Conservation (phyloP, 2,113 vertebrate species). For the Beaufortia kweichowensis region DNA sequence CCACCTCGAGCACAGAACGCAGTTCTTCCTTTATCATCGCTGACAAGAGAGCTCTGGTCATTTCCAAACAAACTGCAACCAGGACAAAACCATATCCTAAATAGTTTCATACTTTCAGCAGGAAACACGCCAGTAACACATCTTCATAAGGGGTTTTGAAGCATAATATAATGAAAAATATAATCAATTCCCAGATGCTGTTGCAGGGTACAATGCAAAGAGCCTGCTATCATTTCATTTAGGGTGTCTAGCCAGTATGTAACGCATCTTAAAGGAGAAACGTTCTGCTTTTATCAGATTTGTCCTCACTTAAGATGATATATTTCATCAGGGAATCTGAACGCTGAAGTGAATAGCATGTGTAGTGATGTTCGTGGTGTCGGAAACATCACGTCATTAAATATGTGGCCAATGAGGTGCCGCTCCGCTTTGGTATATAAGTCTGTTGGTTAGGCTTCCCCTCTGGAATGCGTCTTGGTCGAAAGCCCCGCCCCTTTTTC, state of each 20-base stretch:
- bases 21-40: neutral
- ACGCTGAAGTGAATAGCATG: no score
- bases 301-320: slow-evolving; percentile 60
- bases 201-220: slow-evolving; percentile 34
- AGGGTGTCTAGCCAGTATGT: slow-evolving; percentile 42
- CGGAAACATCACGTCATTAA: no score
- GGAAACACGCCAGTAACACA: slow-evolving; percentile 33
- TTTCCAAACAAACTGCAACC: slow-evolving; percentile 3
- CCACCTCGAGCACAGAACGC: neutral
- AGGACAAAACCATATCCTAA: slow-evolving; percentile 17
- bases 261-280: slow-evolving; percentile 55
- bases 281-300: slow-evolving; percentile 59
- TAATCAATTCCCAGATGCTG: slow-evolving; percentile 51
- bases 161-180: slow-evolving; percentile 44
- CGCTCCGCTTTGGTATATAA: no score
- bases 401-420: no score
- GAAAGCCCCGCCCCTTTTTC: no score
- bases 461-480: no score
- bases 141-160: slow-evolving; percentile 41
- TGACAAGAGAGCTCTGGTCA: neutral
- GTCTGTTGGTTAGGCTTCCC: no score
- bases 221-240: slow-evolving; percentile 57
- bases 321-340: no score
- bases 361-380: no score
- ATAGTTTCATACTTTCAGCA: neutral